Evolutionary conservation across 2,888 invertebrate species (phyloP), one percentile per base, ranked within the genome.

Genomic region (Drosophila affinis): DNA sequence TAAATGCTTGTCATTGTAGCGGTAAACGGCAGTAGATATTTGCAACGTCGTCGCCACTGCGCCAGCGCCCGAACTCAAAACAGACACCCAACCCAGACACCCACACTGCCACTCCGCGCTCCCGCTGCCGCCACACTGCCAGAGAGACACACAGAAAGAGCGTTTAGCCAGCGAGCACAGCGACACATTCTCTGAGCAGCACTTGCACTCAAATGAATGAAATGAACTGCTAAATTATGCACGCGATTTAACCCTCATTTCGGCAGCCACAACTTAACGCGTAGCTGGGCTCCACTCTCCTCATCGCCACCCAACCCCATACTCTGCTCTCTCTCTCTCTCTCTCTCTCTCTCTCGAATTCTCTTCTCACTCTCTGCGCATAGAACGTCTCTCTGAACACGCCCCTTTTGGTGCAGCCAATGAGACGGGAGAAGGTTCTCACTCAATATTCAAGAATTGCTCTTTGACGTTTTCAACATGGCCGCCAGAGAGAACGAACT

Each of bases 1-100:
- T 92, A 92, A 92, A 92, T 91, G 91, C 91, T 91, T 91, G 92
- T 91, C 92, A 91, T 92, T 92, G 91, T 92, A 90, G 90, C 90
- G 87, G 90, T 91, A 91, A 91, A 91, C 90, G 91, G 88, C 90
- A 89, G 89, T 89, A 89, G 90, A 87, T 87, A 89, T 89, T 90
- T 91, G 90, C 90, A 86, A 90, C 89, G 90, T 89, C 89, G 90
- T 89, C 88, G 90, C 90, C 78, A 78, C 59, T 82, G 74, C 81
- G 85, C 87, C 81, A 81, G 81, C 76, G 81, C 78, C 70, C 78
- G 54, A 63, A 75, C 81, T 29, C 29, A 29, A 29, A 29, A 29
- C 7, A 29, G 29, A 29, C 29, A 29, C 7, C 27, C 27, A 27
- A 1, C 27, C 57, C 57, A 62, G n/a, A 12, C 59, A 55, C 57